These are phyloP conservation scores for Andrena flavipes DNA, from an alignment of 2,888 invertebrate genomes.

Conservation along the genomic window DNA sequence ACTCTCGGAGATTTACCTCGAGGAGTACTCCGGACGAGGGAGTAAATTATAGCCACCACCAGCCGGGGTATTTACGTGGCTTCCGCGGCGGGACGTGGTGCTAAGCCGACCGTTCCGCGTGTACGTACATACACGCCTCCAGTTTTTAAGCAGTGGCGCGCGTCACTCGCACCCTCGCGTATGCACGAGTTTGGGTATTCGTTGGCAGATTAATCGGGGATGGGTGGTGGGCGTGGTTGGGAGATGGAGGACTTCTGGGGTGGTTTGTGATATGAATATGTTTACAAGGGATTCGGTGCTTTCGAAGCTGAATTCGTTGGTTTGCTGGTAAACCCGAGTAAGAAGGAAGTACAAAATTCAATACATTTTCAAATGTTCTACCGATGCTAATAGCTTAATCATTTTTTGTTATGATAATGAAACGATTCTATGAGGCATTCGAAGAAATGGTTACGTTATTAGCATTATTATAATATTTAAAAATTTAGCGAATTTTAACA, in stretches of 20 bases:
- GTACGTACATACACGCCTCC: neutral
- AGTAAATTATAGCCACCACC: conserved; percentile 23
- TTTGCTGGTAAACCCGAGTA: too few relatives aligned
- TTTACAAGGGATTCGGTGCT: too few relatives aligned
- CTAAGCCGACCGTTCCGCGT: neutral
- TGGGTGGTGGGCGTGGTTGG: neutral
- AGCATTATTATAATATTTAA: too few relatives aligned
- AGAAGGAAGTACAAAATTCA: too few relatives aligned
- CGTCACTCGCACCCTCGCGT: neutral
- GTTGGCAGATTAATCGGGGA: neutral
- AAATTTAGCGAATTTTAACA: too few relatives aligned
- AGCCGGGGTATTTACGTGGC: conserved; percentile 22
- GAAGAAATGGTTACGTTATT: too few relatives aligned
- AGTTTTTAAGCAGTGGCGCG: neutral
- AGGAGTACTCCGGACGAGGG: neutral
- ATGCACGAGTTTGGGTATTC: neutral
- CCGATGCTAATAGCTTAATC: too few relatives aligned
- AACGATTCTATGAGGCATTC: too few relatives aligned
- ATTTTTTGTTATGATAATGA: too few relatives aligned
- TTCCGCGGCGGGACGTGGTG: neutral
- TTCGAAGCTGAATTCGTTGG: too few relatives aligned
- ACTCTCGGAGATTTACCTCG: conserved; percentile 43
- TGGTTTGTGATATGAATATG: neutral
- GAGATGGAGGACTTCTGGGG: neutral
- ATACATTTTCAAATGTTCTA: too few relatives aligned